These are phyloP conservation scores for Watsonalla binaria DNA, from an alignment of 2,888 invertebrate species.

Conservation along the genomic window DNA sequence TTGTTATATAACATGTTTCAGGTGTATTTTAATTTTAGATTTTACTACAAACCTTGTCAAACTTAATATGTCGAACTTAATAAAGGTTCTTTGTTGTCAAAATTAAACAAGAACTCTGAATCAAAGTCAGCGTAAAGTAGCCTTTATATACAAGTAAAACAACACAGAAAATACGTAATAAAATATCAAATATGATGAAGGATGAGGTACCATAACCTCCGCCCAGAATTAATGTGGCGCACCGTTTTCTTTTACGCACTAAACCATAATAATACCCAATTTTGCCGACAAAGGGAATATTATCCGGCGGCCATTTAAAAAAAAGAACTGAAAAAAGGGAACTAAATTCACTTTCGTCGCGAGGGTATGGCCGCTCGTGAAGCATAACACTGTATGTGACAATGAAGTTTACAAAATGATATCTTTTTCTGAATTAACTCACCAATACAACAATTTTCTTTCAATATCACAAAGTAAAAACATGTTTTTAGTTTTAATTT, in stretches of 20 bases:
- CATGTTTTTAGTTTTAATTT: too few relatives aligned
- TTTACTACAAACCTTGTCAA: too few relatives aligned
- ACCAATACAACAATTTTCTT: too few relatives aligned
- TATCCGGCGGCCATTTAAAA: constrained; percentile 41
- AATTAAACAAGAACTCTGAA: too few relatives aligned
- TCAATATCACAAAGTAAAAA: too few relatives aligned
- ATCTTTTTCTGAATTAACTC: too few relatives aligned
- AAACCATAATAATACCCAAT: constrained; percentile 56
- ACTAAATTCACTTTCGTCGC: constrained; percentile 28
- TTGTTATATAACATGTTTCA: too few relatives aligned
- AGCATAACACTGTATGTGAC: constrained; percentile 4
- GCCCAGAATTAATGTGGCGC: constrained; percentile 16
- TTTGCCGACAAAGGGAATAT: constrained; percentile 46
- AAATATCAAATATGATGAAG: constrained; percentile 10
- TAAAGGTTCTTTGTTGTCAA: too few relatives aligned
- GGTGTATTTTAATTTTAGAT: too few relatives aligned
- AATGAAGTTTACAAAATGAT: too few relatives aligned
- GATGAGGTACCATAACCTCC: constrained; percentile 8
- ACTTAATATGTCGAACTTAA: too few relatives aligned
- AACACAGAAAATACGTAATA: constrained; percentile 2
- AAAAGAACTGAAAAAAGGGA: constrained; percentile 14
- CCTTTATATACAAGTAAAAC: constrained; percentile 5
- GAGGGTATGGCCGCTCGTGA: constrained; percentile 9
- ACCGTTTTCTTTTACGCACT: constrained; percentile 34
- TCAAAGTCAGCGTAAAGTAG: background rate